These are phyloP conservation scores for Tarsius wallacei DNA, from an alignment of 2,797 vertebrate species.

Conservation along the genomic window DNA sequence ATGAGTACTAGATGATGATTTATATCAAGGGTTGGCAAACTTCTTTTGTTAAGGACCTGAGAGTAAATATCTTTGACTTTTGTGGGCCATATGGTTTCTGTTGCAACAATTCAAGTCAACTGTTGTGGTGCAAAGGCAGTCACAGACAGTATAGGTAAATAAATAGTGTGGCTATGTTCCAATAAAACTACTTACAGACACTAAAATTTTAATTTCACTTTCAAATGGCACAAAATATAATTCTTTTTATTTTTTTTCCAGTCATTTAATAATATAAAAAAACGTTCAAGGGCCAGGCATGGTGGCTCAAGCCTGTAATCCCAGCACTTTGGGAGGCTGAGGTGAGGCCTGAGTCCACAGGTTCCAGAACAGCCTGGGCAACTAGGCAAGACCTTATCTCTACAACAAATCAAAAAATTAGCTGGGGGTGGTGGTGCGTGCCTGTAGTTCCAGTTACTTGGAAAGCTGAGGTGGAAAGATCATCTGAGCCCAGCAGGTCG, in stretches of 20 bases:
- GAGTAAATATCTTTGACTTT: neutral
- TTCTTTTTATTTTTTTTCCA: neutral
- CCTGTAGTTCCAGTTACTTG: no score
- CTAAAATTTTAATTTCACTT: neutral
- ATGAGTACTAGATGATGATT: neutral
- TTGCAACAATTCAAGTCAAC: neutral
- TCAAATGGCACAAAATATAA: neutral
- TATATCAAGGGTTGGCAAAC: neutral
- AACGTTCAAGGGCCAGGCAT: no score
- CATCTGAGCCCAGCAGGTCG: no score
- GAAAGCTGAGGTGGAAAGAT: no score
- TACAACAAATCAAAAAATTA: no score
- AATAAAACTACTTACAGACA: neutral
- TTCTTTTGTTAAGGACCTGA: neutral
- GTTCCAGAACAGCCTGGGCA: no score
- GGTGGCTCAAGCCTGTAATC: no score
- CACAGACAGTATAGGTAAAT: neutral
- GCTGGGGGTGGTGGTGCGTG: no score
- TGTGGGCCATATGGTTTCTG: neutral
- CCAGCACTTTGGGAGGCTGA: no score
- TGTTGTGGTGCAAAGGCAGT: neutral
- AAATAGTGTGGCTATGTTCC: neutral
- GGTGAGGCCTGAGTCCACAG: no score
- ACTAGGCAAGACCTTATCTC: no score
- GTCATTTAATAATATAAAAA: conserved; percentile 47